Evolutionary conservation across 2,888 invertebrate genomes (phyloP), one percentile per base, ranked within the genome.

Genomic region (Dermolepida albohirtum): DNA sequence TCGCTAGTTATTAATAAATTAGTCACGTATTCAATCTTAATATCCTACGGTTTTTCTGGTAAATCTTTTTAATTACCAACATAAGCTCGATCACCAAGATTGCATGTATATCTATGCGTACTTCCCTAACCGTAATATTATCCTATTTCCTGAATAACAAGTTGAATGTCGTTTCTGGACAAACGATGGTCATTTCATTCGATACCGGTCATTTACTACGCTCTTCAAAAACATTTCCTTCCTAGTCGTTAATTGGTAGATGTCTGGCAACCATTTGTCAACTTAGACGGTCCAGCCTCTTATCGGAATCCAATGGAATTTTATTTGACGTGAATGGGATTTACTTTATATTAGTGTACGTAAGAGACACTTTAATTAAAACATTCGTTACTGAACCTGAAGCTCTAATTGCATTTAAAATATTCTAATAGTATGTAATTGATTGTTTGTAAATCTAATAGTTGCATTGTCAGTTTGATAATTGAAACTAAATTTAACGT

Each of bases 301-400:
- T 47, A 59, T 59, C 43, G 59, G 59, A 59, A 27, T 59, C 44
- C 59, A 40, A 44, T 59, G 59, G 59, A 40, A 59, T 59, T 59
- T 59, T 59, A 59, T 59, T 44, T 34, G 59, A 59, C 59, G 29
- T 59, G 43, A 12, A 59, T 27, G 44, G n/a, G 59, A 59, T 59
- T 59, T 59, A 59, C 29, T 44, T 14, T 34, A 27, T 27, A 55
- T 55, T 44, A 22, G 44, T 29, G 22, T 14, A 12, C 43, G 44
- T 34, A 6, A n/a, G 17, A 39, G 16, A 29, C 44, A 12, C 34
- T 44, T 59, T 44, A 59, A 29, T 59, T 59, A 59, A 59, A 59
- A 40, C 54, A 17, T 40, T 54, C 17, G 40, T 40, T 34, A 29
- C 17, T 2, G 11, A 14, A 40, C 5, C 16, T 17, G 12, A 7